Conservation (phyloP, 2,797 vertebrate genomes). For the Hyperoplus immaculatus region DNA sequence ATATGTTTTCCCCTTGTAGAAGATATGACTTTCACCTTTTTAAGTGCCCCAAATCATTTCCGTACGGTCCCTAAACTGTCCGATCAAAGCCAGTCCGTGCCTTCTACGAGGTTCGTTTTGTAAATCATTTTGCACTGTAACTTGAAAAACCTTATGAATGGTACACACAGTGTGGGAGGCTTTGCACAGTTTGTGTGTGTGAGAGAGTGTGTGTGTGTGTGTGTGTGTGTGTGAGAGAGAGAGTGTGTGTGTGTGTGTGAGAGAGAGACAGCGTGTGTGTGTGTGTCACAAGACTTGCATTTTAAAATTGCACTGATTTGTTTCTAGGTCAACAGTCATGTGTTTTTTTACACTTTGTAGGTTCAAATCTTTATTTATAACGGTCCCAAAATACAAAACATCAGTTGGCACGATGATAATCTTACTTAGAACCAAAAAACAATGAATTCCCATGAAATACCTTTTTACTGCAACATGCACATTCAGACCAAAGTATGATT, state of each 20-base stretch:
- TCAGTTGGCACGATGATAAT: neutral
- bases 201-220: constrained; percentile 4
- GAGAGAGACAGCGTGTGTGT: neutral
- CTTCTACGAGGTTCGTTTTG: constrained; percentile 10
- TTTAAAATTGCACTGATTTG: constrained; percentile 42
- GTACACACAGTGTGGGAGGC: constrained; percentile 22
- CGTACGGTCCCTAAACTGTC: constrained; percentile 14
- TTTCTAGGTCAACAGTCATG: constrained; percentile 21
- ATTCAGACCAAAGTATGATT: constrained; percentile 29
- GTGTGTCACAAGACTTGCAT: constrained; percentile 4
- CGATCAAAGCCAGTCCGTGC: constrained; percentile 43
- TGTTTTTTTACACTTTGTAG: neutral
- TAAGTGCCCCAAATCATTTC: neutral
- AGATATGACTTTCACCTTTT: neutral
- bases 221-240: neutral
- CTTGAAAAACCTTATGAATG: constrained; percentile 51
- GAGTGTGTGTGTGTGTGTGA: neutral
- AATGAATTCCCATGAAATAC: neutral
- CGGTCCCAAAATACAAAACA: neutral
- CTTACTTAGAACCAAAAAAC: constrained; percentile 32
- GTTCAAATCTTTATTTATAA: neutral
- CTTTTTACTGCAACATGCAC: constrained; percentile 44
- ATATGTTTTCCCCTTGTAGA: too few relatives aligned
- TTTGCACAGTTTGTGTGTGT: neutral
- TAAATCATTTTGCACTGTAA: constrained; percentile 32